Evolutionary conservation across 2,888 invertebrate species (phyloP), one percentile per base, ranked within the genome.

Genomic region (Dolichomitus sp.): DNA sequence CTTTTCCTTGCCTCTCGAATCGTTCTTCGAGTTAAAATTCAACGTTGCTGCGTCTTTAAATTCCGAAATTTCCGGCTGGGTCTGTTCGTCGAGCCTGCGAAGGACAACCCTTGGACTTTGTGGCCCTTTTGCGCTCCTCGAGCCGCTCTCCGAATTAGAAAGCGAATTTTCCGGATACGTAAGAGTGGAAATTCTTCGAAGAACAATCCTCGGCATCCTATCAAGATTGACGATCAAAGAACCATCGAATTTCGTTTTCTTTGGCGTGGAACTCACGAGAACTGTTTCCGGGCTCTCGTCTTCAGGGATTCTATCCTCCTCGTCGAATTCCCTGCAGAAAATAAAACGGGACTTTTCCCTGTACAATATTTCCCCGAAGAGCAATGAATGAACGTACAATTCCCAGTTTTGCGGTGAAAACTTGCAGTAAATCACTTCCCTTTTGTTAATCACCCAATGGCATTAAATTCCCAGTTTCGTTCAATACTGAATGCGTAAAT

Each of bases 111-210:
- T 30, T 37, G 50, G 37, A 68, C 37, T 52, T 37, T 11, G n/a
- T 33, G 37, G 5, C 19, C 19, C 1, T 40, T 52, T 52, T 5
- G 6, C 27, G 27, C 48, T 50, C 17, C 17, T 14, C 48, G 14
- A 27, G 12, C 11, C 33, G 19, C 6, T 30, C 23, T 66, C 66
- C 37, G 37, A 23, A 69, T 14, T 54, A 40, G 40, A 57, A 17
- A 48, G 40, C 27, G 74, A 70, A 65, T 80, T 80, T 59, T 81
- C 84, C 7, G 90, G 86, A 84, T 88, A 88, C 42, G 87, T 89
- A 14, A 89, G 85, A n/a, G 84, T 63, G 4, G 92, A 88, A 9
- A 91, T 45, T 87, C 90, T 87, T 2, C 89, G 84, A 0, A 92
- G 80, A 48, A 89, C 83, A 65, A 93, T 85, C 81, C 76, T 87